phyloP scores from a whole-genome alignment of 1,140 invertebrate genomes.

The Antheraea pernyi region DNA sequence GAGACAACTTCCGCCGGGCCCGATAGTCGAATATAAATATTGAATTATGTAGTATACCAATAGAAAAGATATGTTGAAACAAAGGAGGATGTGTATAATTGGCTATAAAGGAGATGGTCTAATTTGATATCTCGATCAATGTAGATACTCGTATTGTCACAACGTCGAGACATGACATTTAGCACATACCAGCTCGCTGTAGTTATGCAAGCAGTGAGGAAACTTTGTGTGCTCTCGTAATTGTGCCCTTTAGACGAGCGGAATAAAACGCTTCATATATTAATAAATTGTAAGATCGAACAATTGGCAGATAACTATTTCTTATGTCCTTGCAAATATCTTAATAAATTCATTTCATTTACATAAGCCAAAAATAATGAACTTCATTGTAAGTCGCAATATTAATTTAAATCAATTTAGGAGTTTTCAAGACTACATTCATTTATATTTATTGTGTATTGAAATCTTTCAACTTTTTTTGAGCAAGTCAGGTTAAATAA shows the following conservation, averaged over 20 bases:
- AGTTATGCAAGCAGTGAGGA: slow-evolving; percentile 63
- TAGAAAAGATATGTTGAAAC: neutral
- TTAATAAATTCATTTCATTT: too few species aligned
- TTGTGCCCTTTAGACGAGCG: slow-evolving; percentile 42
- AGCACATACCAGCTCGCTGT: slow-evolving; percentile 49
- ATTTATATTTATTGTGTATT: too few species aligned
- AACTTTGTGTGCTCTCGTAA: slow-evolving; percentile 50
- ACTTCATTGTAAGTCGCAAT: too few species aligned
- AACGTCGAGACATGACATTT: slow-evolving; percentile 31
- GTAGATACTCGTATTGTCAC: slow-evolving; percentile 23
- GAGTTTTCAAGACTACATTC: too few species aligned
- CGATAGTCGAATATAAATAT: neutral
- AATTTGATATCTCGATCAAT: slow-evolving; percentile 18
- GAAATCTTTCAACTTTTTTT: too few species aligned
- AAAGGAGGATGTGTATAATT: slow-evolving; percentile 4
- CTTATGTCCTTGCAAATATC: too few species aligned
- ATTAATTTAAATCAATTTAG: too few species aligned
- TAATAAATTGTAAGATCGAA: too few species aligned
- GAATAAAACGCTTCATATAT: slow-evolving; percentile 12
- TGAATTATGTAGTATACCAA: neutral
- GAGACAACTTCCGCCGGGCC: too few species aligned
- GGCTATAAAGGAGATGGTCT: slow-evolving; percentile 8
- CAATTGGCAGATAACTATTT: too few species aligned
- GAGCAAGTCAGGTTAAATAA: too few species aligned
- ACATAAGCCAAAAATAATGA: too few species aligned